Base-by-base conservation (phyloP, 1,140 invertebrate species). In the Dreissena polymorpha region DNA sequence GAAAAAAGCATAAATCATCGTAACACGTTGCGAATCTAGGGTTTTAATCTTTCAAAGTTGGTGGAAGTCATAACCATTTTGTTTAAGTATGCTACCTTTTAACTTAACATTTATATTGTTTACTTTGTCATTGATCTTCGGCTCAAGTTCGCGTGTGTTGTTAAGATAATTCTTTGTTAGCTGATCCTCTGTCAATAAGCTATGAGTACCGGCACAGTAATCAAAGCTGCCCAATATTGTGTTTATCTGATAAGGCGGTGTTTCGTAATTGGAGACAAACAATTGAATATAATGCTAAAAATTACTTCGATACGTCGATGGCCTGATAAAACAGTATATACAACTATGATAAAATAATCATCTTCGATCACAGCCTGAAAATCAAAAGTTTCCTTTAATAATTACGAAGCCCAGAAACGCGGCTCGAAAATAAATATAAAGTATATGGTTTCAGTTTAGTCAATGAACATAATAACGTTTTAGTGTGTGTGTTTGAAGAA, bases 41-140 rank as follows among this genome's bases (percentile, higher is more conserved):
- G 16, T 60, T 60, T 60, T 60, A 60, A 60, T 60, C 57, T 60
- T 60, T 60, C 57, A 18, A 60, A 60, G 16, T 60, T 60, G 57
- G 57, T 60, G 21, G 29, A 21, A 55, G 60, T 74, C 70, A 82
- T 82, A 82, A 67, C 71, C 63, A 67, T 72, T 39, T 60, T 71
- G 71, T 64, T 50, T 50, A 82, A 82, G 64, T 73, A 55, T 27
- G 79, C 67, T 82, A 82, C 70, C 79, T 82, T 80, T 82, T 73
- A 82, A 82, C 79, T 82, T 82, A 16, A 49, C 10, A 82, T 67
- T 82, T 39, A 60, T 65, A 39, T 82, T 82, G 71, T 82, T 82
- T 25, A 68, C 67, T n/a, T 10, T 57, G 25, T 27, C 71, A 82
- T 74, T 82, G 79, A 82, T 82, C 71, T 68, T 29, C 10, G 70